Evolutionary conservation across 2,888 invertebrate species (phyloP), one percentile per base, ranked within the genome.

Genomic region (Cantharis lateralis): DNA sequence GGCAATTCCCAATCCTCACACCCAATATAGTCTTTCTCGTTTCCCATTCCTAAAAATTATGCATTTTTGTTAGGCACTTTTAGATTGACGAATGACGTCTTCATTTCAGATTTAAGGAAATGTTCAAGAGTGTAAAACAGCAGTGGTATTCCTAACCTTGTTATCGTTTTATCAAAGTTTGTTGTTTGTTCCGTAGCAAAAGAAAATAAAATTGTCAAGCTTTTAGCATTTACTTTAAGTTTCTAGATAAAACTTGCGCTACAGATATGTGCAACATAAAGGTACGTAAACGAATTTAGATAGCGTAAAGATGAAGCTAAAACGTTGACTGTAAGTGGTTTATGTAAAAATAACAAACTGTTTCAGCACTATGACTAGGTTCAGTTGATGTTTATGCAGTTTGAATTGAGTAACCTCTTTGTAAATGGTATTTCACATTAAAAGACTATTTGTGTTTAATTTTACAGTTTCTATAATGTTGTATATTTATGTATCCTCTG

Each of bases 1-100:
- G 86, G 85, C 86, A 87, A 86, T 87, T 84, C 85, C 81, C 85
- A 87, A 80, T 86, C 86, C 86, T 86, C 86, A 87, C 86, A 80
- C 86, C 85, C 79, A 80, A 81, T 82, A 82, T 80, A 81, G 81
- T 82, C 82, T 77, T 78, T 81, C 80, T 81, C 80, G 80, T 78
- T 81, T 79, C 72, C 78, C 79, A 78, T 76, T 78, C 78, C 72
- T 71, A 77, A 77, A 80, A 81, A 82, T 83, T 84, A 84, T 84
- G 82, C 84, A 83, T 79, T 82, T 82, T 81, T 72, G 71, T 75
- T 75, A 75, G 75, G 68, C 77, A 71, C 71, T 73, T 71, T 75
- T 72, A 75, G 77, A 77, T 75, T 77, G 77, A 77, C 77, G 74
- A 74, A 77, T 74, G 77, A 71, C 64, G 15, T 66, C 77, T 74